phyloP scores from a whole-genome alignment of 2,113 vertebrate species.

The Hypanus sabinus region DNA sequence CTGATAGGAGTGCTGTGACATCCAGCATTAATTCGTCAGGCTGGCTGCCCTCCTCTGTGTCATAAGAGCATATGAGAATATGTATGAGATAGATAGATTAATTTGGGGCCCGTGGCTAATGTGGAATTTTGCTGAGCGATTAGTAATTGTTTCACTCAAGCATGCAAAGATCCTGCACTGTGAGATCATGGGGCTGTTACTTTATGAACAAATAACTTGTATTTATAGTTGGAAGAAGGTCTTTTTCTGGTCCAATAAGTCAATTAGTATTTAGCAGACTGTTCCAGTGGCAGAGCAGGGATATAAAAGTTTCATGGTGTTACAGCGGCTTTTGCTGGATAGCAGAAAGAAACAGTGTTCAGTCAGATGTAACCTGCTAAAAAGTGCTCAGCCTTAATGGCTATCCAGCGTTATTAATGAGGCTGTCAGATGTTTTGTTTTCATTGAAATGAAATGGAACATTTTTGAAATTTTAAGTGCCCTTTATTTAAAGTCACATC shows the following conservation, averaged over 20 bases:
- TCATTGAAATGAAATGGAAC: not conserved
- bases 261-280: conserved; percentile 11
- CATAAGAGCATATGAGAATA: no score
- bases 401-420: not conserved
- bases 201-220: conserved; percentile 17
- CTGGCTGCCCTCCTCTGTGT: no score
- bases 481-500: not conserved
- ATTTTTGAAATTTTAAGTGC: not conserved
- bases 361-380: not conserved
- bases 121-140: not conserved
- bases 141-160: not conserved
- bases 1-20: no score
- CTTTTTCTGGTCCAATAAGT: not conserved
- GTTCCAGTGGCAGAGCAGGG: not conserved
- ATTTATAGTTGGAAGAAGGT: not conserved
- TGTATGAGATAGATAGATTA: not conserved
- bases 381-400: not conserved
- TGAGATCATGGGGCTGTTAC: conserved; percentile 21
- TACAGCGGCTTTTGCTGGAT: not conserved
- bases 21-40: no score
- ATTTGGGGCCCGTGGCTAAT: not conserved
- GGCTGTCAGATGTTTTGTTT: not conserved
- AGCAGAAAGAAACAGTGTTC: not conserved
- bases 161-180: not conserved
- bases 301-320: conserved; percentile 11